Conservation (phyloP, 2,888 invertebrate genomes). For the Proisotoma minuta region DNA sequence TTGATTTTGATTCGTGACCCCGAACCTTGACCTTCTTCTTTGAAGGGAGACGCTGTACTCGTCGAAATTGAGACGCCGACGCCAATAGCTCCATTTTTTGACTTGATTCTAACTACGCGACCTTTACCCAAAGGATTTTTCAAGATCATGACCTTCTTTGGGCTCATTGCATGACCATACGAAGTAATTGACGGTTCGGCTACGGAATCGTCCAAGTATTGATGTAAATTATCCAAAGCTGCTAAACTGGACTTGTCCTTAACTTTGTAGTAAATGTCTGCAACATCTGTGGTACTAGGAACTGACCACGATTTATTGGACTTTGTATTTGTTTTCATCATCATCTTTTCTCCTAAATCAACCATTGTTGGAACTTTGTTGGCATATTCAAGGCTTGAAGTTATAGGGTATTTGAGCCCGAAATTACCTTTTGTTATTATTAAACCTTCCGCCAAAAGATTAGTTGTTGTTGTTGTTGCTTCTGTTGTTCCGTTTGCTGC, state of each 20-base stretch:
- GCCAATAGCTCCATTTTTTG: too few species aligned
- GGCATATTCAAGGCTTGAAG: slow-evolving; percentile 19
- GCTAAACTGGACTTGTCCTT: slow-evolving; percentile 24
- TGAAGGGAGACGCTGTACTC: not conserved
- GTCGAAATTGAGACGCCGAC: not conserved
- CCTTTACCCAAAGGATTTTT: not conserved
- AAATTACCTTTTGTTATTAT: too few species aligned
- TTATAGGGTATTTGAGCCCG: slow-evolving; percentile 21
- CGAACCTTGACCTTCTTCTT: not conserved
- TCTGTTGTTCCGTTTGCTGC: too few species aligned
- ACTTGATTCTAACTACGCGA: not conserved
- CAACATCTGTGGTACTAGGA: slow-evolving; percentile 30
- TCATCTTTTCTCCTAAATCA: slow-evolving; percentile 14
- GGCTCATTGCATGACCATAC: too few species aligned
- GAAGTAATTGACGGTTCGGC: too few species aligned
- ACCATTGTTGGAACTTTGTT: slow-evolving; percentile 20
- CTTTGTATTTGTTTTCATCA: not conserved
- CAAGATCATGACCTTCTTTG: not conserved
- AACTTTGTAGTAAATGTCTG: slow-evolving; percentile 31
- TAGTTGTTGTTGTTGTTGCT: too few species aligned
- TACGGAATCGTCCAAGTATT: not conserved
- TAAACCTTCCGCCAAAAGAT: too few species aligned
- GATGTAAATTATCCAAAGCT: not conserved
- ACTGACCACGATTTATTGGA: slow-evolving; percentile 12
- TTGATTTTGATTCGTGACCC: not conserved